Percentiles rank a stretch among this genome's conserved stretches.
Conservation (phyloP, 2,113 vertebrate species). For the Alectura lathami region DNA sequence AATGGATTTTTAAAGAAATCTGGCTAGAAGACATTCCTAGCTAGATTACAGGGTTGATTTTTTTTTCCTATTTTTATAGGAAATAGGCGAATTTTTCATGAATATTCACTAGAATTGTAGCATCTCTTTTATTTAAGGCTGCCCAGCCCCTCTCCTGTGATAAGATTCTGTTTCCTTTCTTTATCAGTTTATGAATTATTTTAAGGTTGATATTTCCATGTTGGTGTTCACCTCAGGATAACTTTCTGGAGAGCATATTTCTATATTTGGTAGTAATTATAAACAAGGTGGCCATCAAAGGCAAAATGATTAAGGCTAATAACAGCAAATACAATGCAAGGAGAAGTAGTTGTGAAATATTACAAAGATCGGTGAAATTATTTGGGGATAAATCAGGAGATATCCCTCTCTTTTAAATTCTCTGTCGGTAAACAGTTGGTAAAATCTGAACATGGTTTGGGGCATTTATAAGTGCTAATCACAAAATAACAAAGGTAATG, state of each 20-base stretch:
- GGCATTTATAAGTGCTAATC: slow-evolving; percentile 4
- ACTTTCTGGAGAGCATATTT: background rate
- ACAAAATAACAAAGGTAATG: slow-evolving; percentile 23
- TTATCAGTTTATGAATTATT: background rate
- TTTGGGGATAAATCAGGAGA: background rate
- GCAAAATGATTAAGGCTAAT: background rate
- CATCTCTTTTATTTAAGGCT: background rate
- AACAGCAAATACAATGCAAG: background rate
- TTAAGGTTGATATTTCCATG: background rate
- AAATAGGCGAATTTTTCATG: background rate
- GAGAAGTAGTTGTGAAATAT: background rate
- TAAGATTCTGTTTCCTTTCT: background rate
- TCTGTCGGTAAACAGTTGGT: background rate
- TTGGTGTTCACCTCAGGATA: background rate
- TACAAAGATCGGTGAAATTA: background rate
- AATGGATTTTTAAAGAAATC: background rate
- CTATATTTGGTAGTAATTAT: background rate
- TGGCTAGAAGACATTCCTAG: background rate
- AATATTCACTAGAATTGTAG: background rate
- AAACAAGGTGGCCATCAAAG: background rate
- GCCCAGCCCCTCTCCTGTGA: background rate
- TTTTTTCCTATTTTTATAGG: background rate
- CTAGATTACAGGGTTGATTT: background rate
- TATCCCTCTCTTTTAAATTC: background rate
- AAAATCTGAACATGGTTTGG: background rate